A percentile compares a stretch with the other conserved stretches of the same genome.
These are phyloP conservation scores for Caenorhabditis doughertyi DNA, from an alignment of 2,888 invertebrate species.

Conservation along the genomic window DNA sequence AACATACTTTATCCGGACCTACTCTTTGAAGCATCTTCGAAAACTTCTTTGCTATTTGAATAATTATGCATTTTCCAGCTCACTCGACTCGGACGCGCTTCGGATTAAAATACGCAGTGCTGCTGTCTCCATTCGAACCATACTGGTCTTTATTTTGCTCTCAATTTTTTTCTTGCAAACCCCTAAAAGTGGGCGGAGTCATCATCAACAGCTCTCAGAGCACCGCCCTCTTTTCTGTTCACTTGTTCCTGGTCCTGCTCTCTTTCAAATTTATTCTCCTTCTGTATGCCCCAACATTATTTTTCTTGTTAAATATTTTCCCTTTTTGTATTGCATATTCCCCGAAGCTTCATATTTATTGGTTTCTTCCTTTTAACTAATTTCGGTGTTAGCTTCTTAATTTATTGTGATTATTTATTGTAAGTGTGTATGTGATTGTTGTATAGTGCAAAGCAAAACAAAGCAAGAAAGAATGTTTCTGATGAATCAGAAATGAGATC, in stretches of 20 bases:
- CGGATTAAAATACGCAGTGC: slow-evolving; percentile 55
- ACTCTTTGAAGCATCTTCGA: background rate
- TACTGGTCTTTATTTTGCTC: slow-evolving; percentile 36
- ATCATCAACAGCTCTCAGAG: slow-evolving; percentile 28
- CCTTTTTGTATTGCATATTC: background rate
- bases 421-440: slow-evolving; percentile 35
- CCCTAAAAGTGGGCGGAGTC: slow-evolving; percentile 42
- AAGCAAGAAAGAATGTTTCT: slow-evolving; percentile 39
- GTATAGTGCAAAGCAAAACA: slow-evolving; percentile 16
- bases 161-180: slow-evolving; percentile 24
- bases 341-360: background rate
- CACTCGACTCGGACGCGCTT: slow-evolving; percentile 70
- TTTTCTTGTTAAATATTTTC: slow-evolving; percentile 30
- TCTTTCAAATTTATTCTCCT: slow-evolving; percentile 28
- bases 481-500: slow-evolving; percentile 55
- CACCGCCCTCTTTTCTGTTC: slow-evolving; percentile 41
- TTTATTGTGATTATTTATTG: slow-evolving; percentile 60
- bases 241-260: slow-evolving; percentile 32
- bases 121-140: slow-evolving; percentile 33
- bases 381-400: slow-evolving; percentile 33
- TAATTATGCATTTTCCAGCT: slow-evolving; percentile 70
- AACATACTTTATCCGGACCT: slow-evolving; percentile 8
- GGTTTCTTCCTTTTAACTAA: background rate
- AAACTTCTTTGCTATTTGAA: slow-evolving; percentile 33
- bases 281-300: slow-evolving; percentile 9